A percentile compares a stretch with the other conserved stretches of the same genome.
Conservation (phyloP, 2,797 vertebrate genomes). For the Rhinoraja longicauda region DNA sequence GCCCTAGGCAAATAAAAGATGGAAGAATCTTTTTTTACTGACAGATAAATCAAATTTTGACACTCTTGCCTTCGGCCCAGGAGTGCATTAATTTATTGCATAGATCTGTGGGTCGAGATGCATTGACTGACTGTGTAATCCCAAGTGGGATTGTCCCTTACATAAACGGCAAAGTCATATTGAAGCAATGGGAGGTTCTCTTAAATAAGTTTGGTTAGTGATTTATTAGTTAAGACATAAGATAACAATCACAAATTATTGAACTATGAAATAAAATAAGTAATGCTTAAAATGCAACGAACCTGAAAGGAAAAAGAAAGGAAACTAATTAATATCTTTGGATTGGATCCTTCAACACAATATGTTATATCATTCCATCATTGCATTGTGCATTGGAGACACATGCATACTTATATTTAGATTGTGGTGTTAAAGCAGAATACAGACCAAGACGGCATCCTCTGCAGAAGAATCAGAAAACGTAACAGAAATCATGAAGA, state of each 20-base stretch:
- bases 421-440: background rate
- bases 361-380: background rate
- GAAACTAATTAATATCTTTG: background rate
- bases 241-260: background rate
- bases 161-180: background rate
- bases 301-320: background rate
- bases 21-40: background rate
- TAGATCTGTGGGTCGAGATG: background rate
- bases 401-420: background rate
- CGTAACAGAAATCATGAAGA: background rate
- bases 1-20: background rate
- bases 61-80: background rate
- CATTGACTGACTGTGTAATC: background rate
- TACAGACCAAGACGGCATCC: background rate
- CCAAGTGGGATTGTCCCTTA: background rate
- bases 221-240: background rate
- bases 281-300: background rate
- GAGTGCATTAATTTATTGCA: constrained; percentile 5
- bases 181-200: background rate
- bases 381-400: too few species aligned
- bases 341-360: background rate
- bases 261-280: background rate
- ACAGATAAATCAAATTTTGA: constrained; percentile 3
- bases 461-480: background rate
- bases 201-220: background rate